phyloP scores from a whole-genome alignment of 2,888 invertebrate species.

The Archips xylosteana region DNA sequence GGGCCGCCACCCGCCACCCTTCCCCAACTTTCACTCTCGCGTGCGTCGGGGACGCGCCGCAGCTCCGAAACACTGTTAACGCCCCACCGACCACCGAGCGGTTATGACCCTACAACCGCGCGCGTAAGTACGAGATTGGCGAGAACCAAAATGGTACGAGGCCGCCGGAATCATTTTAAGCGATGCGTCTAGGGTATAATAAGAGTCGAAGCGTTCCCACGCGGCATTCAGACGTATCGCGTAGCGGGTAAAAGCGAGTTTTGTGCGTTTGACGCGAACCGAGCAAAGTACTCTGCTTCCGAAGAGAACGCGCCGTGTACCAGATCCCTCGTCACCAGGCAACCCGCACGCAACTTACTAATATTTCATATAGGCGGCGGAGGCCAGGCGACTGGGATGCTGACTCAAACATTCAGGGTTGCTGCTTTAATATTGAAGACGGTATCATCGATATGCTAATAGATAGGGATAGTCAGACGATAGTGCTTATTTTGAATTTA shows the following conservation, averaged over 20 bases:
- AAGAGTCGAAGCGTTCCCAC: constrained; percentile 64
- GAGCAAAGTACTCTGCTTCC: constrained; percentile 74
- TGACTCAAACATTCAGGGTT: constrained; percentile 17
- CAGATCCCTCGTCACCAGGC: constrained; percentile 79
- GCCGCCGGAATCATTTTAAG: constrained; percentile 79
- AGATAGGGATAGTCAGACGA: not conserved
- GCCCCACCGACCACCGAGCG: constrained; percentile 52
- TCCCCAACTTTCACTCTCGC: constrained; percentile 81
- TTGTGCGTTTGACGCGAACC: constrained; percentile 56
- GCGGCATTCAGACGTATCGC: constrained; percentile 63
- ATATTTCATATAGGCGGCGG: constrained; percentile 59
- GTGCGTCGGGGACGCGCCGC: constrained; percentile 75
- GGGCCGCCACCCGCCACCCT: constrained; percentile 69
- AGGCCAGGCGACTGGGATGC: constrained; percentile 5
- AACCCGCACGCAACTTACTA: constrained; percentile 66
- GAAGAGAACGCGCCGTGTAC: constrained; percentile 80
- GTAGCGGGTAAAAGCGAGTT: constrained; percentile 59
- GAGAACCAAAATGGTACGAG: constrained; percentile 64
- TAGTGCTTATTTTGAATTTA: constrained; percentile 1
- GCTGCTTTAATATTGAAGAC: constrained; percentile 1
- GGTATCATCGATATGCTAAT: not conserved
- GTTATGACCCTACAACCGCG: constrained; percentile 54
- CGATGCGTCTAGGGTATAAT: constrained; percentile 78
- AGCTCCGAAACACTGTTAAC: constrained; percentile 66
- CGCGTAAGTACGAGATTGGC: constrained; percentile 64